Evolutionary conservation across 1,140 invertebrate genomes (phyloP), one percentile per base, ranked within the genome.

Genomic region (Hirudo medicinalis): DNA sequence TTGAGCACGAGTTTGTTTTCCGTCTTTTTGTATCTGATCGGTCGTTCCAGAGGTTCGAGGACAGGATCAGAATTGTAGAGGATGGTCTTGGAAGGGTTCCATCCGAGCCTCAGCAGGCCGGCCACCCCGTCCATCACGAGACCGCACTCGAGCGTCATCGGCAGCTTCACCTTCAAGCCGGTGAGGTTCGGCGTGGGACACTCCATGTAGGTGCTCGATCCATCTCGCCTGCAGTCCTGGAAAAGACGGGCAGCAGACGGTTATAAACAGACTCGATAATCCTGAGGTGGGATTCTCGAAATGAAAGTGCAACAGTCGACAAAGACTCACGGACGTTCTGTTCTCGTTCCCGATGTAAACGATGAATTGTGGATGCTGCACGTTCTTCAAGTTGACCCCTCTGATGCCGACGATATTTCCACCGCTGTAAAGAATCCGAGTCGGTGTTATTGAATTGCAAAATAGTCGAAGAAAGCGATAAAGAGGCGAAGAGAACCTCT

Each of bases 61-160:
- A 13, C 11, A 2, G 67, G 67, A n/a, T 68, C 67, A 0, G 25
- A 40, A 20, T 36, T 36, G 29, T 68, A 68, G 0, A 29, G n/a
- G 22, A 68, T 68, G 32, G 40, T 36, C n/a, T 17, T 40, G 20
- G 22, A n/a, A 3, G 5, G 20, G n/a, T 68, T 40, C 20, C 20
- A 36, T 19, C 20, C 32, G 19, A 70, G 22, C 25, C 25, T 70
- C 43, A 70, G 40, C 53, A 70, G 19, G 8, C 17, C 17, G 8
- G 4, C n/a, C 6, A 70, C 69, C 4, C 69, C 69, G 25, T 70
- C 69, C 69, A 70, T 70, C 29, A 70, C 29, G 22, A 70, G 49
- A 11, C 69, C 69, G 19, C 22, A 70, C 36, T 70, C 43, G 15
- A 70, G 54, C n/a, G 2, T 70, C 20, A 17, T 49, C 15, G 32